A percentile compares a stretch with the other conserved stretches of the same genome.
Evolutionary conservation across 2,888 invertebrate species (phyloP).

Genomic region (Phragmatobia fuliginosa): DNA sequence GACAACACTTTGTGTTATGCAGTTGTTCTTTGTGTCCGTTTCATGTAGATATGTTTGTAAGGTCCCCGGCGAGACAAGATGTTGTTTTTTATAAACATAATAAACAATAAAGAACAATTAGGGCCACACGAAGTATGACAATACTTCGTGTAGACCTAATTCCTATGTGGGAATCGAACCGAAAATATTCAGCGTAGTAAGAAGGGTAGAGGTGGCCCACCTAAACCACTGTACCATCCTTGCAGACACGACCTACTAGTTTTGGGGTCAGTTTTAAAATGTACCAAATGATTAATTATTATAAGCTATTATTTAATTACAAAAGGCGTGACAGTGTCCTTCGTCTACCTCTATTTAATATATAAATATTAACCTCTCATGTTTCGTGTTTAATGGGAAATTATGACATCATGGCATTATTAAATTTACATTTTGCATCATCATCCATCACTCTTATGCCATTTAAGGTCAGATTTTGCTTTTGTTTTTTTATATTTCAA

Average conservation of each 20-base stretch:
- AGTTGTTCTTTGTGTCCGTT: too few relatives aligned
- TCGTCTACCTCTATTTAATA: conserved; percentile 33
- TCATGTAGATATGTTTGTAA: too few relatives aligned
- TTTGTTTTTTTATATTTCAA: too few relatives aligned
- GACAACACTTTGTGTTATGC: too few relatives aligned
- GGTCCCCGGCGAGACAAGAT: too few relatives aligned
- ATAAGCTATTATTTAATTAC: conserved; percentile 24
- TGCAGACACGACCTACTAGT: conserved; percentile 28
- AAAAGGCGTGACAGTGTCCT: conserved; percentile 44
- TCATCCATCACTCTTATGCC: background rate
- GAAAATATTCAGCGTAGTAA: background rate
- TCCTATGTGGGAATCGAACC: background rate
- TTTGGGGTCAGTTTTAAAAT: conserved; percentile 37
- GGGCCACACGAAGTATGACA: background rate
- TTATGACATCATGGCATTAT: conserved; percentile 11
- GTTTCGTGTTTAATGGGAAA: conserved; percentile 12
- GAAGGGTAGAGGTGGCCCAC: background rate
- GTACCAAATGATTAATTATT: conserved; percentile 49
- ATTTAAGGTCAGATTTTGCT: background rate
- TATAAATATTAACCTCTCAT: conserved; percentile 8
- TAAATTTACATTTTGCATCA: conserved; percentile 5
- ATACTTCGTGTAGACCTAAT: too few relatives aligned
- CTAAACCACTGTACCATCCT: background rate
- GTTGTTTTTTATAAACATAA: too few relatives aligned
- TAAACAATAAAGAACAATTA: too few relatives aligned